Evolutionary conservation across 2,113 vertebrate genomes (phyloP).

Genomic region (Galemys pyrenaicus): DNA sequence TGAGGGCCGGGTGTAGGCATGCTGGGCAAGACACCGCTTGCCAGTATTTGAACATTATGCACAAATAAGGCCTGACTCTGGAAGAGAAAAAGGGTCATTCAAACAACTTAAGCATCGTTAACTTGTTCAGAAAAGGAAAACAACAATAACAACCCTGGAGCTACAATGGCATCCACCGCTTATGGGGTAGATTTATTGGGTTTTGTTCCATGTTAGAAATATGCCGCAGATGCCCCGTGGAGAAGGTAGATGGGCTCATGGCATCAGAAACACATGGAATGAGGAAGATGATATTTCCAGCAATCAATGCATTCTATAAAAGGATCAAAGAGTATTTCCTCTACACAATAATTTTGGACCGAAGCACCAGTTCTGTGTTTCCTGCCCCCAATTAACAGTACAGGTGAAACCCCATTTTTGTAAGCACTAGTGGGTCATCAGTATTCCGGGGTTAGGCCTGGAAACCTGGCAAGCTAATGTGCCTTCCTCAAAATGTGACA

Average conservation of each 20-base stretch:
- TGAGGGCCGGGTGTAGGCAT: slow-evolving; percentile 64
- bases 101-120: slow-evolving; percentile 81
- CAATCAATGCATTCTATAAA: neutral
- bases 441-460: slow-evolving; percentile 51
- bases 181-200: slow-evolving; percentile 76
- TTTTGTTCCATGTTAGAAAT: slow-evolving; percentile 70
- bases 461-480: slow-evolving; percentile 36
- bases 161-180: slow-evolving; percentile 66
- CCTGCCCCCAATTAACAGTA: slow-evolving; percentile 27
- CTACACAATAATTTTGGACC: neutral
- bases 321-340: neutral
- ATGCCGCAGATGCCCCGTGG: slow-evolving; percentile 65
- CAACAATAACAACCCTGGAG: slow-evolving; percentile 53
- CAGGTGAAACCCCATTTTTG: slow-evolving; percentile 41
- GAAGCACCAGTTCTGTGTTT: neutral
- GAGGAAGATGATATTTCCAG: slow-evolving; percentile 54
- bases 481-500: slow-evolving; percentile 52
- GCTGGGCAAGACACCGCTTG: slow-evolving; percentile 67
- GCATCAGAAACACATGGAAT: slow-evolving; percentile 39
- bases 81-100: slow-evolving; percentile 83
- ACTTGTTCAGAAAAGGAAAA: slow-evolving; percentile 43
- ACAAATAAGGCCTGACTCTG: slow-evolving; percentile 81
- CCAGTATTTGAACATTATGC: slow-evolving; percentile 78
- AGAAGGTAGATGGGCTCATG: slow-evolving; percentile 65
- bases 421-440: slow-evolving; percentile 25